Evolutionary conservation across 2,113 vertebrate genomes (phyloP).

Genomic region (Carlito syrichta): DNA sequence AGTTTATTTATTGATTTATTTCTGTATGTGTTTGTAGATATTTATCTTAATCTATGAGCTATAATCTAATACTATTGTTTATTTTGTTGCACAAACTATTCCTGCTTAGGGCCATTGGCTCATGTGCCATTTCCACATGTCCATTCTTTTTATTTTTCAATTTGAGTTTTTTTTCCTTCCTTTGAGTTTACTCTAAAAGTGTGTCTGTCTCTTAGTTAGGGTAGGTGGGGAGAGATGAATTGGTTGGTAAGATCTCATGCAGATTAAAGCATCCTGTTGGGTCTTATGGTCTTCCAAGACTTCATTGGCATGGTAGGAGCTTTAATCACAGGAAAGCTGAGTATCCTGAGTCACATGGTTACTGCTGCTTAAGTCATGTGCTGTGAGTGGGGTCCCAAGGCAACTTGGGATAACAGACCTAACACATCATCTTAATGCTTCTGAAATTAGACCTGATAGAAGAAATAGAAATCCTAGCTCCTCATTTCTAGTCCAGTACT

Average conservation of each 20-base stretch:
- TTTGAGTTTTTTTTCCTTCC: background rate
- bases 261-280: background rate
- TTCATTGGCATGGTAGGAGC: background rate
- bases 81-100: background rate
- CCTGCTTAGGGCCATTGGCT: background rate
- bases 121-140: background rate
- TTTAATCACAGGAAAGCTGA: background rate
- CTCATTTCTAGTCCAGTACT: background rate
- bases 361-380: background rate
- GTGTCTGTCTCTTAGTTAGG: background rate
- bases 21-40: background rate
- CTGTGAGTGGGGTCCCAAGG: background rate
- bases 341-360: background rate
- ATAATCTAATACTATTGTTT: background rate
- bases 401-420: background rate
- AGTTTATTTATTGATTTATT: background rate
- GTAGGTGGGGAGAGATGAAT: background rate
- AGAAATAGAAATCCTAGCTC: background rate
- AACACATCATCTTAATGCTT: background rate
- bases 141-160: background rate
- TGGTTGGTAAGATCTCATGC: background rate
- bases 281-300: background rate
- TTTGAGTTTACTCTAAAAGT: background rate
- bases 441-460: slow-evolving; percentile 14
- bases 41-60: background rate